Percentiles rank a stretch among this genome's conserved stretches.
These are phyloP conservation scores for Spodoptera litura DNA, from an alignment of 1,140 invertebrate species.

Conservation along the genomic window DNA sequence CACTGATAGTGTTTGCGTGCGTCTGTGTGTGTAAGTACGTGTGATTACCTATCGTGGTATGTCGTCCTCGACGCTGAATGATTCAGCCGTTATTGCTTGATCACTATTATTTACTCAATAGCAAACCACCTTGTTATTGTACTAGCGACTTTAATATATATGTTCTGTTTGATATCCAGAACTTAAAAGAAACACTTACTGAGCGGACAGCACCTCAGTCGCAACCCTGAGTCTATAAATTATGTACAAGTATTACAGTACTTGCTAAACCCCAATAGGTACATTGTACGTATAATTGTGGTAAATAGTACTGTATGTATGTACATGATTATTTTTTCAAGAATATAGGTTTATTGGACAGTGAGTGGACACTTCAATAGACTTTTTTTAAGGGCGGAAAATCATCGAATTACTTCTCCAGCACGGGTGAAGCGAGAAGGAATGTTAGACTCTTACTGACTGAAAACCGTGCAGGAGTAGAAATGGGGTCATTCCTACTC, in stretches of 20 bases:
- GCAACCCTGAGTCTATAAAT: too few species aligned
- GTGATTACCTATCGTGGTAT: neutral
- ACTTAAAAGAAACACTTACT: too few species aligned
- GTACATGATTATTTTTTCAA: too few species aligned
- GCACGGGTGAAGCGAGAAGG: too few species aligned
- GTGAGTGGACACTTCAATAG: too few species aligned
- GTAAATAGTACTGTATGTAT: neutral
- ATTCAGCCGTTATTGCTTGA: slow-evolving; percentile 11
- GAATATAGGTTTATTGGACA: too few species aligned
- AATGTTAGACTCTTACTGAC: too few species aligned
- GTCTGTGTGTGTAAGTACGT: slow-evolving; percentile 3
- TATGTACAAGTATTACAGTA: neutral
- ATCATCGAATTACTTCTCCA: too few species aligned
- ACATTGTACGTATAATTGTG: neutral
- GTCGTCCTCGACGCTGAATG: neutral
- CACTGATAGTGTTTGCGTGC: slow-evolving; percentile 5
- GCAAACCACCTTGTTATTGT: slow-evolving; percentile 2
- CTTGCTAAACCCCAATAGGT: neutral
- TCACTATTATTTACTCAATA: slow-evolving; percentile 27
- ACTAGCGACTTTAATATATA: neutral
- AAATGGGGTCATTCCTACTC: too few species aligned
- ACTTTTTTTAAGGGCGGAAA: too few species aligned
- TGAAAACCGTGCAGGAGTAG: too few species aligned
- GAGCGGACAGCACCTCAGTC: neutral
- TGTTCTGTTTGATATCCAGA: too few species aligned